Percentiles rank a stretch among this genome's conserved stretches.
Evolutionary conservation across 2,888 invertebrate species (phyloP).

Genomic region (Nomada goodeniana): DNA sequence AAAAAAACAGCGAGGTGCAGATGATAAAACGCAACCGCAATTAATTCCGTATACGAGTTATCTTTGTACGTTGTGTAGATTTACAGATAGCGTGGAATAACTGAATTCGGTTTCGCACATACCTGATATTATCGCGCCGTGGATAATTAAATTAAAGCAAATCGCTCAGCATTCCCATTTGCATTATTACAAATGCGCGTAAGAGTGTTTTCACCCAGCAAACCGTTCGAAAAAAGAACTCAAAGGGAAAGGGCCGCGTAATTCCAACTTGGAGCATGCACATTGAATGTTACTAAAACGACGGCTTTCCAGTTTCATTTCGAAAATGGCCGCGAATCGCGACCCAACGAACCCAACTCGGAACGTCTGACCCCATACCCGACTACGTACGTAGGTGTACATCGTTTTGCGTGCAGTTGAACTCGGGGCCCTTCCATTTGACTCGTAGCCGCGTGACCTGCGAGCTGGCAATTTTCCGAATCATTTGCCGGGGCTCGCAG

Average conservation of each 20-base stretch:
- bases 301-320: constrained; percentile 41
- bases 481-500: constrained; percentile 48
- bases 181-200: too few relatives aligned
- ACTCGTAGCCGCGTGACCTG: constrained; percentile 11
- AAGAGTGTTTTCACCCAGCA: too few relatives aligned
- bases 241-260: background rate
- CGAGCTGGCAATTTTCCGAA: constrained; percentile 60
- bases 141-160: too few relatives aligned
- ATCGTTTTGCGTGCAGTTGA: constrained; percentile 56
- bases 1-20: too few relatives aligned
- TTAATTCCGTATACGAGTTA: too few relatives aligned
- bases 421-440: constrained; percentile 21
- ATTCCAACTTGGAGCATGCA: constrained; percentile 7
- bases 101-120: too few relatives aligned
- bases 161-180: too few relatives aligned
- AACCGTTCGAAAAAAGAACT: too few relatives aligned
- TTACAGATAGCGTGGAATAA: too few relatives aligned
- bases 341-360: constrained; percentile 10
- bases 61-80: too few relatives aligned
- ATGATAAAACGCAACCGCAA: too few relatives aligned
- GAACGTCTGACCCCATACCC: background rate
- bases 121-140: too few relatives aligned
- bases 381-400: constrained; percentile 7
- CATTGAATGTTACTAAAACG: constrained; percentile 34
- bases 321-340: constrained; percentile 24